Base-by-base conservation (phyloP, 2,797 vertebrate genomes). In the Triplophysa bombifrons region DNA sequence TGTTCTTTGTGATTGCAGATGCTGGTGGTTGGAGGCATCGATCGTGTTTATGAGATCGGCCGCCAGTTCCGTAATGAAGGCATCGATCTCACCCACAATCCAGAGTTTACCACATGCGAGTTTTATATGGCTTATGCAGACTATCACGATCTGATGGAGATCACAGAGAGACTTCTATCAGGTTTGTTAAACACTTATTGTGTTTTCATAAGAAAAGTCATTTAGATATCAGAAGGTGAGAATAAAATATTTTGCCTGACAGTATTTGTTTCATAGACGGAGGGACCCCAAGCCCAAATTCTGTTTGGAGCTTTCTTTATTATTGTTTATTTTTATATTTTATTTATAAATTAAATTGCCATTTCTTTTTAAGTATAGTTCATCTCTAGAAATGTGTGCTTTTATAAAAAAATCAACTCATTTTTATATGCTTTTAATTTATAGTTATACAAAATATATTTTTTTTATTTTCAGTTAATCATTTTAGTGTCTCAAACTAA, bases 91-190 rank as follows among this genome's bases (percentile, higher is more conserved):
- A 98, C 98, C 56, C 98, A 99, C 84, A 99, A 99, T 87, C 98
- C 98, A 12, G 98, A 99, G 89, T 99, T 99, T 89, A 99, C 98
- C 80, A 99, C 98, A 70, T 99, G 98, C 87, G 98, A 99, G 81
- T 99, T 99, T 88, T 99, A 99, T 78, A 99, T 99, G 98, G 98
- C 98, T 1, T 99, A 98, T 25, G 98, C 98, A 0, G 98, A 99
- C 89, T 99, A 99, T 88, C 61, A 95, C 0, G 98, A 99, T 87
- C 85, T 99, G 89, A 99, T 99, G 95, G 96, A 98, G 5, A 96
- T 99, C 88, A 99, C 98, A 0, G 98, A 99, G 89, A 98, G 95
- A 82, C 86, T 99, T 74, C 90, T 99, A 72, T 96, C 98, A 89
- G 98, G 98, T 98, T 72, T 83, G 68, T 82, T 51, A 17, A 61